Conservation (phyloP, 2,113 vertebrate species). For the Grammomys dolichurus region DNA sequence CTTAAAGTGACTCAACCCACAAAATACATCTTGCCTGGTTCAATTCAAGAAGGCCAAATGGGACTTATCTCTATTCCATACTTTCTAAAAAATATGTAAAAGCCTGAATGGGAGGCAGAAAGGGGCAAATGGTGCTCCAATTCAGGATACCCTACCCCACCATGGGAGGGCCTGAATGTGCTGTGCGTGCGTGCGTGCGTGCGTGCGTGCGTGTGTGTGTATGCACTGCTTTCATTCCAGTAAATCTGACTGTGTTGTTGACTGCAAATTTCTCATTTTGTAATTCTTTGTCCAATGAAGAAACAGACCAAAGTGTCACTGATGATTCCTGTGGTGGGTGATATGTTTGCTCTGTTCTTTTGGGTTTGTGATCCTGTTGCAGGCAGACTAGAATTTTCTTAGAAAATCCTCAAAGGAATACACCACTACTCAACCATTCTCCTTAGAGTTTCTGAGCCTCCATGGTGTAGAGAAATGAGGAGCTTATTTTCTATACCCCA, state of each 20-base stretch:
- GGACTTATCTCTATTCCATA: neutral
- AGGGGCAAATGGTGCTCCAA: neutral
- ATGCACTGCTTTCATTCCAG: neutral
- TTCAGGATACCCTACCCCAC: neutral
- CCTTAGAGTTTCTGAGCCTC: neutral
- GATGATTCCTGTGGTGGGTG: neutral
- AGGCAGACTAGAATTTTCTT: neutral
- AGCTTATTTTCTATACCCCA: neutral
- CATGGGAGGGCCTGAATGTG: neutral
- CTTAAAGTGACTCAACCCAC: neutral
- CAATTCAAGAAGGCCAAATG: neutral
- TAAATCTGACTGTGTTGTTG: neutral
- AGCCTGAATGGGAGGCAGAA: neutral
- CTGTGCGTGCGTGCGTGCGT: neutral
- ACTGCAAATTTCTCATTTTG: neutral
- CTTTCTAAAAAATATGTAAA: neutral
- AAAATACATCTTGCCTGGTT: neutral
- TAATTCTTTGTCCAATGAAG: neutral
- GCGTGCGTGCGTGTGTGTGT: neutral
- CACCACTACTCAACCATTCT: neutral
- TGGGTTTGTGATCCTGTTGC: neutral
- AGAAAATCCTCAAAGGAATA: neutral
- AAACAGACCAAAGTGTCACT: neutral
- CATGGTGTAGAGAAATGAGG: neutral
- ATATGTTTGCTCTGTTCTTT: neutral